Conservation (phyloP, 1,140 invertebrate genomes). For the Augochlora pura region DNA sequence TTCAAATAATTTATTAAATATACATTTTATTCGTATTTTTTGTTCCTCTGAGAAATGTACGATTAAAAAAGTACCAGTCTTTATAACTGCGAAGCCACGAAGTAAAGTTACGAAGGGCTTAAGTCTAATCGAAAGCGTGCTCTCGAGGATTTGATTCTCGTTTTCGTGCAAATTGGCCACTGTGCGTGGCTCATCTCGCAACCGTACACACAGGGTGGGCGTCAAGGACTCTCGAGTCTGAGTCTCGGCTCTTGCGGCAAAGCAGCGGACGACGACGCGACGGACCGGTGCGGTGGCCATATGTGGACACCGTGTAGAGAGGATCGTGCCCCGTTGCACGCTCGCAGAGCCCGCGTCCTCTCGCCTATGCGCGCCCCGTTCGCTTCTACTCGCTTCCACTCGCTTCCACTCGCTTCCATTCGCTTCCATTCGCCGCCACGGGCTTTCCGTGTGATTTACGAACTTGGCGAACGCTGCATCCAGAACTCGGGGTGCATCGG, state of each 20-base stretch:
- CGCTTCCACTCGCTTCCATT: too few relatives aligned
- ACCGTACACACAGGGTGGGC: constrained; percentile 60
- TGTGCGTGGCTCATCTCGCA: constrained; percentile 18
- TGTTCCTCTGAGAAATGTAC: too few relatives aligned
- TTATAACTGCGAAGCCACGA: too few relatives aligned
- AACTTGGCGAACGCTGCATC: not conserved
- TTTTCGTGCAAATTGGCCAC: not conserved
- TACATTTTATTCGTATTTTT: too few relatives aligned
- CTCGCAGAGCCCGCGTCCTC: constrained; percentile 10
- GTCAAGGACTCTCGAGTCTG: constrained; percentile 59
- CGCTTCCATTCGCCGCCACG: not conserved
- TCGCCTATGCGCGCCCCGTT: constrained; percentile 1
- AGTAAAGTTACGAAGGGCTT: too few relatives aligned
- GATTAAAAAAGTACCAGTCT: too few relatives aligned
- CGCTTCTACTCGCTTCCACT: too few relatives aligned
- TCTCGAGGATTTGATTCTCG: too few relatives aligned
- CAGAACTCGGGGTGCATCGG: not conserved
- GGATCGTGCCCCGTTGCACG: constrained; percentile 26
- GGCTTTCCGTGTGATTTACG: constrained; percentile 3
- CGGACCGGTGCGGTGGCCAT: constrained; percentile 58
- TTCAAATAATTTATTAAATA: too few relatives aligned
- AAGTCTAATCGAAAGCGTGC: too few relatives aligned
- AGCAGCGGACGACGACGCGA: constrained; percentile 38
- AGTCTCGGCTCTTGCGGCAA: constrained; percentile 44
- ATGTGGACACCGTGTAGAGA: constrained; percentile 68